These are phyloP conservation scores for Phrynocephalus forsythii DNA, from an alignment of 2,797 vertebrate genomes.

Conservation along the genomic window DNA sequence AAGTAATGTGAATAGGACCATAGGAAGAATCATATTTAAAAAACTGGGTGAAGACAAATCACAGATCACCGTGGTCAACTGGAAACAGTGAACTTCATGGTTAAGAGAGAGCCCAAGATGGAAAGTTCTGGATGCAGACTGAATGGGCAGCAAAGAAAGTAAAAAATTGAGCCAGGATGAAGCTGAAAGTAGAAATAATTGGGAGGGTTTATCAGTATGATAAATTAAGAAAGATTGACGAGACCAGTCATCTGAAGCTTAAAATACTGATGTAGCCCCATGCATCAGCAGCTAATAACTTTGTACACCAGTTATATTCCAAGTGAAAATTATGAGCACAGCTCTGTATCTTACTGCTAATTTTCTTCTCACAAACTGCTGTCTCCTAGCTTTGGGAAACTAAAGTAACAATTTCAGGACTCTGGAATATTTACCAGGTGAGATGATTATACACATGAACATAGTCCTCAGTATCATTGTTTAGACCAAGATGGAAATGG, in stretches of 20 bases:
- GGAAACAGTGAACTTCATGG: not conserved
- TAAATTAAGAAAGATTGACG: not conserved
- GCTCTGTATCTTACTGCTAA: not conserved
- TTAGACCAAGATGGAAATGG: not conserved
- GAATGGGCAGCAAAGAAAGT: not conserved
- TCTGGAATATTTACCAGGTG: not conserved
- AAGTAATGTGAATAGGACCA: not conserved
- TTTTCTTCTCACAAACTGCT: not conserved
- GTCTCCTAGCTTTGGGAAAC: not conserved
- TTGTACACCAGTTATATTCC: not conserved
- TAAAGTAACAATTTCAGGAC: not conserved
- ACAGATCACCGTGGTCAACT: not conserved
- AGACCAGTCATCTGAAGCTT: not conserved
- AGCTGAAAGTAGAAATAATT: not conserved
- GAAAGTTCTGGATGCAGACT: not conserved
- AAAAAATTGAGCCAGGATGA: not conserved
- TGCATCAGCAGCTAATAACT: too few relatives aligned
- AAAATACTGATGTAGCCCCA: not conserved
- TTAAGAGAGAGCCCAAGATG: not conserved
- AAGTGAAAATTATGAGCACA: not conserved
- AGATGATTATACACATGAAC: not conserved
- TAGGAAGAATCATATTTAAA: not conserved
- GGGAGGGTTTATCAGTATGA: not conserved
- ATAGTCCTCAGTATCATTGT: not conserved
- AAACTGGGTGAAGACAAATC: not conserved